Evolutionary conservation across 2,113 vertebrate species (phyloP).

Genomic region (Oxyura jamaicensis): DNA sequence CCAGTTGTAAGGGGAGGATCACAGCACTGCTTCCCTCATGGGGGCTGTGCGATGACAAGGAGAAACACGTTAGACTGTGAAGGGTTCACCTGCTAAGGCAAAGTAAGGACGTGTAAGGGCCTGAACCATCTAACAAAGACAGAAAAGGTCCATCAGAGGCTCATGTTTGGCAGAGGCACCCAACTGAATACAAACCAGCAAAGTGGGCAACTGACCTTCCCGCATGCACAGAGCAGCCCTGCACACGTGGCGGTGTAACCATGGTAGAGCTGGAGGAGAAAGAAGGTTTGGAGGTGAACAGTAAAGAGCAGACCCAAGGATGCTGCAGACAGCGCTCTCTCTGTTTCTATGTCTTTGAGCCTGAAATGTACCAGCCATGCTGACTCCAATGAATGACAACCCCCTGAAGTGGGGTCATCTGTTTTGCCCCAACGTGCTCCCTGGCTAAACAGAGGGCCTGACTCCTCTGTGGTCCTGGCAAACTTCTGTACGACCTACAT

Average conservation of each 20-base stretch:
- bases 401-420: neutral
- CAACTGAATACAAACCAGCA: neutral
- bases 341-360: neutral
- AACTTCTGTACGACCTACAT: neutral
- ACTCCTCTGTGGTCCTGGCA: neutral
- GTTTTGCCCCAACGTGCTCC: neutral
- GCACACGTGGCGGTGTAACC: fast-evolving
- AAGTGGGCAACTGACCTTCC: neutral
- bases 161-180: neutral
- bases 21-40: neutral
- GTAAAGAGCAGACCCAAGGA: neutral
- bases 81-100: neutral
- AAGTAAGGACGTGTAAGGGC: neutral
- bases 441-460: neutral
- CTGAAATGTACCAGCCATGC: neutral
- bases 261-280: neutral
- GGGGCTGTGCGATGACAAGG: neutral
- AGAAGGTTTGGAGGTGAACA: neutral
- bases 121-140: neutral
- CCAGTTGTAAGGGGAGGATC: neutral
- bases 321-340: neutral
- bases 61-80: neutral
- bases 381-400: neutral
- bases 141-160: neutral
- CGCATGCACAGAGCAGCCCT: neutral